Evolutionary conservation across 2,797 vertebrate species (phyloP), one percentile per base, ranked within the genome.

Genomic region (Threskiornis aethiopicus): DNA sequence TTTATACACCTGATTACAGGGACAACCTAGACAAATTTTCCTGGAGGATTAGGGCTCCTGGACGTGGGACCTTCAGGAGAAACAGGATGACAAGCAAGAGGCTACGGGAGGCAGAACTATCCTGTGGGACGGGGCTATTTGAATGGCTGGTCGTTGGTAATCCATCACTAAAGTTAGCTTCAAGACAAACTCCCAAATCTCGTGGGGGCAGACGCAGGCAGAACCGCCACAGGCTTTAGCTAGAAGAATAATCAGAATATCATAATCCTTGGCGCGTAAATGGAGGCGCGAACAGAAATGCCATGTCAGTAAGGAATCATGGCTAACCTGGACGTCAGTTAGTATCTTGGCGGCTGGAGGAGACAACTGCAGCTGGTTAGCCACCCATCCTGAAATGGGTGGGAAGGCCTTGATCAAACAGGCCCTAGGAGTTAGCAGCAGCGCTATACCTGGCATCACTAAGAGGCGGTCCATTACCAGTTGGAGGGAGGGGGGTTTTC

Each of bases 211-310:
- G 44, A 76, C 37, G 10, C 49, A 77, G 59, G 37, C 49, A 75
- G 61, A 91, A 51, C 14, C 46, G 37, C 25, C n/a, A 55, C 2
- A 7, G 58, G 44, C 44, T 90, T 59, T 52, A 90, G 26, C 37
- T 83, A 17, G 4, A 59, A 49, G 16, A 78, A n/a, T 41, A 41
- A 41, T 41, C 41, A 41, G 41, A 41, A 41, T 80, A 31, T 4
- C 17, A 5, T 52, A 82, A 91, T 71, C 49, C 41, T 61, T 3
- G 0, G 1, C 0, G 0, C 52, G 51, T 55, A 49, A 72, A 70
- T 42, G 2, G 1, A 65, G 58, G n/a, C 2, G 2, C 22, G 39
- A 65, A 33, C 15, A 72, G 77, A 72, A 76, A 61, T 29, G 42
- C 14, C 22, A 5, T 0, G 2, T 62, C 44, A 59, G 44, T 21